Conservation (phyloP, 2,888 invertebrate species). For the Coelinius sp. region DNA sequence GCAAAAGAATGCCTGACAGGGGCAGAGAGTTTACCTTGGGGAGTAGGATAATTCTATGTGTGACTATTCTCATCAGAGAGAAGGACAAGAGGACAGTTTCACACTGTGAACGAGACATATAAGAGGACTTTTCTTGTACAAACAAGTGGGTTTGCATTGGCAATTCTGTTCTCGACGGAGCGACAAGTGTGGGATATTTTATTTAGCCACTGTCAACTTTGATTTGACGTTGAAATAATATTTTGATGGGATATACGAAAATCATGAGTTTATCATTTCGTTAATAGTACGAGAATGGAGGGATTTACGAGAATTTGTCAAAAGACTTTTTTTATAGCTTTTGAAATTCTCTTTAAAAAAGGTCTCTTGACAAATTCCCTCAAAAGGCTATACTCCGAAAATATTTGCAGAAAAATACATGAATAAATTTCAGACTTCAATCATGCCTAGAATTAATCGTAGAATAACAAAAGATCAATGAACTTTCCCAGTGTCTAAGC, state of each 20-base stretch:
- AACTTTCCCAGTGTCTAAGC: not conserved
- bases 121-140: not conserved
- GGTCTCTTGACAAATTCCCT: not conserved
- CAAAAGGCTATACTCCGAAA: not conserved
- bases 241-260: not conserved
- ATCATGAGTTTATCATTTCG: not conserved
- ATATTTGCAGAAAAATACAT: not conserved
- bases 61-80: not conserved
- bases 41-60: not conserved
- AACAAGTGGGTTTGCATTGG: conserved; percentile 8
- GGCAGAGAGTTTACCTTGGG: not conserved
- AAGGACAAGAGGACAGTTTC: conserved; percentile 5
- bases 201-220: not conserved
- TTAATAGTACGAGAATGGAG: not conserved
- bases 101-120: not conserved
- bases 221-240: not conserved
- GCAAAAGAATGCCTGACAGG: not conserved
- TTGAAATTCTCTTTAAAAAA: too few relatives aligned
- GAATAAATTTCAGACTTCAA: not conserved
- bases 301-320: not conserved
- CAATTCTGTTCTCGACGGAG: not conserved
- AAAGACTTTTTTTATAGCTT: too few relatives aligned
- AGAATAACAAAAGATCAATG: not conserved
- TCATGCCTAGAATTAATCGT: not conserved
- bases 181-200: conserved; percentile 12